A percentile compares a stretch with the other conserved stretches of the same genome.
Conservation (phyloP, 2,888 invertebrate genomes). For the Limnephilus lunatus region DNA sequence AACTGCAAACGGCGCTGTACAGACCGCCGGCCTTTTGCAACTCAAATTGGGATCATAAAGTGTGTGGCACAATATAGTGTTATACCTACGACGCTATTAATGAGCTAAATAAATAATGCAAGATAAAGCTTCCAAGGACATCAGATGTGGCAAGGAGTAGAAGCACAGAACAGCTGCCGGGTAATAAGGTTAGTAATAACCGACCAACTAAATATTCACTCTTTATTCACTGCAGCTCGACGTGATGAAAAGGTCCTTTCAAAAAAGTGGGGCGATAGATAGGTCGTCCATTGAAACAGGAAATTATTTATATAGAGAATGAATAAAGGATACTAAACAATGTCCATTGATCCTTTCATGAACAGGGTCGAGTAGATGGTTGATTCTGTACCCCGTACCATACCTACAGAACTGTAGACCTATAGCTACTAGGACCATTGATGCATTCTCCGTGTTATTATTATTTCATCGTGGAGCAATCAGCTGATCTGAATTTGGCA, state of each 20-base stretch:
- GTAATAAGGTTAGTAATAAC: neutral
- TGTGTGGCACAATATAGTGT: neutral
- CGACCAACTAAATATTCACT: conserved; percentile 28
- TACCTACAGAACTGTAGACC: neutral
- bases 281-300: conserved; percentile 37
- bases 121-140: conserved; percentile 27
- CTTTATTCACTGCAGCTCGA: conserved; percentile 11
- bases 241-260: conserved; percentile 38
- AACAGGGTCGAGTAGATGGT: conserved; percentile 14
- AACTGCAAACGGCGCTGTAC: neutral
- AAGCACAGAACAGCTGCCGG: conserved; percentile 2
- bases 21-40: neutral
- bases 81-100: neutral
- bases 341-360: conserved; percentile 16
- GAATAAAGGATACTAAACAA: conserved; percentile 44
- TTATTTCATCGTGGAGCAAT: neutral
- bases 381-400: neutral
- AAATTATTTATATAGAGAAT: conserved; percentile 37
- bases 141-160: neutral
- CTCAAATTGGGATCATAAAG: conserved; percentile 20
- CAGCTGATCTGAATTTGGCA: conserved; percentile 13
- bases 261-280: conserved; percentile 36
- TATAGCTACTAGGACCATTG: neutral
- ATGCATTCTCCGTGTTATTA: neutral
- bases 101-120: conserved; percentile 29